Base-by-base conservation (phyloP, 2,888 invertebrate species). In the Pomacea canaliculata region DNA sequence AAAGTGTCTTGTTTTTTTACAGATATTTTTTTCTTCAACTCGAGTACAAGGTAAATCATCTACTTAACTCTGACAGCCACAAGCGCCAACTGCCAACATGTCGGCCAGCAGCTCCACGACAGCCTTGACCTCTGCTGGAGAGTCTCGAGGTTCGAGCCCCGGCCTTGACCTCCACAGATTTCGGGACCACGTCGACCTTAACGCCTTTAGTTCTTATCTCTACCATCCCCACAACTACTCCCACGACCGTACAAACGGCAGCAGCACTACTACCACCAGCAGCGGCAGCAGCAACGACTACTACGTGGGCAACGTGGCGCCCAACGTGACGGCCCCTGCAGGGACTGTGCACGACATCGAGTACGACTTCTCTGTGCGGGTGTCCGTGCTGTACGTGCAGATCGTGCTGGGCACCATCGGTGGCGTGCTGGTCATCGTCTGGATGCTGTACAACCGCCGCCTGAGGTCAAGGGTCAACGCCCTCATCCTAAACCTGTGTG, bases 401-500 rank as follows among this genome's bases (percentile, higher is more conserved):
- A 86, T 90, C 13, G 78, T 85, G 23, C 65, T 88, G 12, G 88
- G 89, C 3, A 80, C 84, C 9, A 49, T 88, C 8, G 90, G 90
- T 9, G 87, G 87, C 18, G 63, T 85, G 18, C 78, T 88, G 0
- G 89, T 90, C 37, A 81, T 88, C 18, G 46, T 85, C 9, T 90
- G 90, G 89, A 87, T 90, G 82, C 81, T 83, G 71, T 83, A 82
- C 73, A 87, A 89, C 78, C 76, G 85, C 9, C 77, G 86, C 12
- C 76, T 85, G 18, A 80, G 86, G 68, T 82, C 86, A 23, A 86
- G 88, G 10, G 88, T 91, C 27, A 89, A 89, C 79, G 78, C 85
- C 13, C 85, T 91, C 71, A 91, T 91, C 73, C 79, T 90, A 46
- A 88, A 91, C 83, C 83, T 91, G 77, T 87, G 90, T 18, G 78